Evolutionary conservation across 92 coral and sea anemone species (phyloP).

Genomic region (Epizoanthus scotinus): DNA sequence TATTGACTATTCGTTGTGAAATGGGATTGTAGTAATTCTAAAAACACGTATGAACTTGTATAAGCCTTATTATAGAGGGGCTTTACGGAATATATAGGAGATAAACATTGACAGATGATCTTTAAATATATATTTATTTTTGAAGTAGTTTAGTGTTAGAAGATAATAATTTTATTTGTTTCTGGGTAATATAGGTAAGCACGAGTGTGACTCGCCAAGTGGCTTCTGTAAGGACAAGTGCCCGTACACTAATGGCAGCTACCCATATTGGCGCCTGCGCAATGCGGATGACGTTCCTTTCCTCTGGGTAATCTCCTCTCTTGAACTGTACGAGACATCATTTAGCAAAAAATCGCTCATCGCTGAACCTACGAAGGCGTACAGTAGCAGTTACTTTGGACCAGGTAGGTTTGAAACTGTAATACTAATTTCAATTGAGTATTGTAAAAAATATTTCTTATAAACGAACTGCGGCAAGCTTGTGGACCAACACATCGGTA

Average conservation of each 20-base stretch:
- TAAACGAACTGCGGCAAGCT: too few species aligned
- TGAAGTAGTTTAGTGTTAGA: too few species aligned
- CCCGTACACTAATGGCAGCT: constrained; percentile 88
- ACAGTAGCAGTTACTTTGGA: constrained; percentile 97
- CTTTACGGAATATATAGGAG: too few species aligned
- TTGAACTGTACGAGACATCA: constrained; percentile 87
- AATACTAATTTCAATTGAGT: too few species aligned
- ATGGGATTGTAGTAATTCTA: too few species aligned
- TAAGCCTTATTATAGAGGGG: too few species aligned
- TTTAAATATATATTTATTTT: too few species aligned
- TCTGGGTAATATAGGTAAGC: constrained; percentile 62
- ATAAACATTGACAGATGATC: too few species aligned
- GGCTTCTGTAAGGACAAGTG: constrained; percentile 95
- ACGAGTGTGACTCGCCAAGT: constrained; percentile 90
- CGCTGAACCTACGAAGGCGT: constrained; percentile 70
- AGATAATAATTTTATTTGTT: neutral
- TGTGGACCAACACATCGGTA: too few species aligned
- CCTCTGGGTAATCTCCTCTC: constrained; percentile 82
- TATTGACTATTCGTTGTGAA: too few species aligned
- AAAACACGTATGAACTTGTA: too few species aligned
- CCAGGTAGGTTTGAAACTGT: constrained; percentile 69
- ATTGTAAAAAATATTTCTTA: too few species aligned
- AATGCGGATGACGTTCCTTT: constrained; percentile 90
- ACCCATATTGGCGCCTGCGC: constrained; percentile 96
- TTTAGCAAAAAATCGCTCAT: constrained; percentile 79